phyloP scores from a whole-genome alignment of 2,797 vertebrate genomes.

The Chelidonichthys spinosus region DNA sequence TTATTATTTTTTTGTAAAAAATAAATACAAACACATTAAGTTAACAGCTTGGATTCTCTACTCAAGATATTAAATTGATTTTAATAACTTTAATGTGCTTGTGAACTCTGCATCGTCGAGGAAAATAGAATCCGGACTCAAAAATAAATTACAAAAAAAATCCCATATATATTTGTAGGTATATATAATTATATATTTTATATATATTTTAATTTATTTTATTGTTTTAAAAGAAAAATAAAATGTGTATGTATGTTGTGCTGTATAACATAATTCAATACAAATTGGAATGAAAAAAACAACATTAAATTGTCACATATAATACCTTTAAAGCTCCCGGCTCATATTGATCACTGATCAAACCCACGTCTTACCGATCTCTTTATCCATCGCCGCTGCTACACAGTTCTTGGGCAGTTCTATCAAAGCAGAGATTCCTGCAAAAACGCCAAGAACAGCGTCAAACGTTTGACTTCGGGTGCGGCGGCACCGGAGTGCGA shows the following conservation, averaged over 20 bases:
- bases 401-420: slow-evolving; percentile 93
- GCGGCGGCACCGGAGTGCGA: not conserved
- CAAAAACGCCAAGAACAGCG: not conserved
- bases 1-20: no score
- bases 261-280: no score
- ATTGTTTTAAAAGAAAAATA: no score
- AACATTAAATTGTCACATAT: not conserved
- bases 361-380: slow-evolving; percentile 86
- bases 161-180: no score
- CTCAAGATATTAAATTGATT: no score
- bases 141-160: no score
- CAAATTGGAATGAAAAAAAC: no score
- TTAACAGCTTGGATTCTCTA: no score
- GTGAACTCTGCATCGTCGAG: not conserved
- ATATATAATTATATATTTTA: no score
- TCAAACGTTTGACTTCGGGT: slow-evolving; percentile 2
- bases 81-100: not conserved
- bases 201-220: no score
- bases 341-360: not conserved
- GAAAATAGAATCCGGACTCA: not conserved
- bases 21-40: no score
- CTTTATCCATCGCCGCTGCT: slow-evolving; percentile 91
- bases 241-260: no score
- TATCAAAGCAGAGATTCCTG: slow-evolving; percentile 90
- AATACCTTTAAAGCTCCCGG: not conserved